These are phyloP conservation scores for human DNA, from an alignment of 2,113 vertebrate species.

Conservation along the genomic window GRCh38 chr1:196018001-196018500, in stretches of 20 bases:
- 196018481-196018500: background rate
- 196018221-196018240: background rate
- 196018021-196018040: background rate
- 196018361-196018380: background rate
- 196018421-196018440: background rate
- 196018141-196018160: background rate
- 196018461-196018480: background rate
- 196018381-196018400: background rate
- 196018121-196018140: background rate
- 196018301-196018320: background rate
- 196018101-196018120: background rate
- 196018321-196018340: background rate
- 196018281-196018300: background rate
- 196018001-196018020: background rate
- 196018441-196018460: background rate
- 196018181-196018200: background rate
- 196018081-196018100: background rate
- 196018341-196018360: background rate
- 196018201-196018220: background rate
- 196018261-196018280: background rate
- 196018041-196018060: background rate
- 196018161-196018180: background rate
- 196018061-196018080: background rate
- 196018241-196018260: background rate
- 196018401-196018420: background rate